Evolutionary conservation across 2,797 vertebrate species (phyloP), one percentile per base, ranked within the genome.

Genomic region (Cuculus canorus): DNA sequence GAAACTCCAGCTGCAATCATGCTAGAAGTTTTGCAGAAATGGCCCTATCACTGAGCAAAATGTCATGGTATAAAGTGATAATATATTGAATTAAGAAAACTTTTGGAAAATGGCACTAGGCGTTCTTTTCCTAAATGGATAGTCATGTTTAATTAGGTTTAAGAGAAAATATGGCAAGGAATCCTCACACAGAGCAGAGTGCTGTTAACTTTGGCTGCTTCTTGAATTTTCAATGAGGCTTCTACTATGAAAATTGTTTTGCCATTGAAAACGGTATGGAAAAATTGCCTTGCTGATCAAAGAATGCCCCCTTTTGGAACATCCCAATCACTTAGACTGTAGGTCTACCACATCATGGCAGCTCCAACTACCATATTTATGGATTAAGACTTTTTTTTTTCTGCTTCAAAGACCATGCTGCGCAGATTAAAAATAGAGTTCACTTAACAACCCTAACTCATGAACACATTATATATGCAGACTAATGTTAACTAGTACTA

Each of bases 151-250:
- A 95, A 95, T 94, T 93, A 92, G 87, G n/a, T 92, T 93, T 88
- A 92, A 95, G 91, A 93, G 83, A 89, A 96, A 96, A 93, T 88
- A 94, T 94, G 90, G 91, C 91, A 93, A 87, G 60, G 69, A 60
- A 92, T 88, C 81, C 64, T 94, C 48, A 75, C 30, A 90, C 66
- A 94, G 94, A 96, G 95, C 39, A 92, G 70, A 85, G 82, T 61
- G 93, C 91, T 93, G 91, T 90, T 95, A 92, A 90, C 84, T 95
- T 93, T 82, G 71, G 73, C 94, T 96, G 91, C 95, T 69, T 88
- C 83, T 78, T 93, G 90, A 95, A 93, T 97, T 87, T 88, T 61
- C 88, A 94, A 45, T 88, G 80, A 94, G 81, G 66, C 82, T 79
- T 82, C 64, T 79, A 59, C 78, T 70, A 71, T 27, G 82, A 85